Evolutionary conservation across 2,113 vertebrate species (phyloP).

Genomic region (Oncorhynchus clarkii): DNA sequence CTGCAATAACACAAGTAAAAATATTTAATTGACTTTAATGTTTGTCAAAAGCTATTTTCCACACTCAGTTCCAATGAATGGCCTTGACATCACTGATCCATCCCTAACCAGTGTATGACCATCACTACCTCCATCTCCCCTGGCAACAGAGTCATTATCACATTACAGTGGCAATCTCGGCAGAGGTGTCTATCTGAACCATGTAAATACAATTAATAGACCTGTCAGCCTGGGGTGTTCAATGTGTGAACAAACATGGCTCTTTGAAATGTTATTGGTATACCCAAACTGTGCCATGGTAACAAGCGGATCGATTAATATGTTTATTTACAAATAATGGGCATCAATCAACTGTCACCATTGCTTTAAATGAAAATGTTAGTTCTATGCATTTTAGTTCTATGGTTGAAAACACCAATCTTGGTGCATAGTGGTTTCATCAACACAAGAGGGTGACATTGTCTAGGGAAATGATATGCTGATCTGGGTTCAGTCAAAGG

Average conservation of each 20-base stretch:
- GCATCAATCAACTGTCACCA: slow-evolving; percentile 17
- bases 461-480: slow-evolving; percentile 19
- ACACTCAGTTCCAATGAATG: slow-evolving; percentile 54
- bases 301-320: neutral
- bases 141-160: slow-evolving; percentile 37
- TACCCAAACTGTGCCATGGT: slow-evolving; percentile 34
- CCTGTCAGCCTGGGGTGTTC: neutral
- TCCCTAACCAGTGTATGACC: slow-evolving; percentile 76
- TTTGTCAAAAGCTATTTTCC: slow-evolving; percentile 52
- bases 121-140: slow-evolving; percentile 73
- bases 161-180: slow-evolving; percentile 81
- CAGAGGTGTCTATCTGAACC: slow-evolving; percentile 39
- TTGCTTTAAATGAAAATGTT: slow-evolving; percentile 14
- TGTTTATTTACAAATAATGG: slow-evolving; percentile 5
- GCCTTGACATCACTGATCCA: slow-evolving; percentile 44
- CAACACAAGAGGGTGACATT: too few species aligned
- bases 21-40: slow-evolving; percentile 66
- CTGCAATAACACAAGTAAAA: slow-evolving; percentile 12
- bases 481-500: slow-evolving; percentile 54
- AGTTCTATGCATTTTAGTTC: slow-evolving; percentile 18
- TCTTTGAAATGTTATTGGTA: slow-evolving; percentile 43
- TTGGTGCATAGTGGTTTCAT: too few species aligned
- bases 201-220: slow-evolving; percentile 30
- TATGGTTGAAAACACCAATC: too few species aligned
- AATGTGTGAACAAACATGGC: neutral